Percentiles rank a stretch among this genome's conserved stretches.
Conservation (phyloP, 1,140 invertebrate species). For the Bombyx mandarina region DNA sequence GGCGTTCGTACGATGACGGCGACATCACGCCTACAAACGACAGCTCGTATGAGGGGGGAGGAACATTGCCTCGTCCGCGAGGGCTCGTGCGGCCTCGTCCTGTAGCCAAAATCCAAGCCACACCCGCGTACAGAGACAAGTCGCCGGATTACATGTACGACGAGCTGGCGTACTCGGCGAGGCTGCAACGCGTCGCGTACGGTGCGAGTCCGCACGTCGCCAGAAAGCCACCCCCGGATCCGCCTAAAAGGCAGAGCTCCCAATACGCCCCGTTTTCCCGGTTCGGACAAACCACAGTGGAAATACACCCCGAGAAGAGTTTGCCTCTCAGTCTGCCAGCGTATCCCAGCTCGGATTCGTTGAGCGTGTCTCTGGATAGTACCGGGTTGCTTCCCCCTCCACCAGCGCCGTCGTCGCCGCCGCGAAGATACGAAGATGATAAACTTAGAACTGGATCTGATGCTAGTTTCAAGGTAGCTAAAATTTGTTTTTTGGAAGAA, state of each 20-base stretch:
- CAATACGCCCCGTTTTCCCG: conserved; percentile 68
- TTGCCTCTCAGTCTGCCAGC: conserved; percentile 73
- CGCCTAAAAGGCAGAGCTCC: conserved; percentile 83
- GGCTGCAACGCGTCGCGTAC: conserved; percentile 59
- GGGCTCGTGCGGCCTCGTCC: conserved; percentile 85
- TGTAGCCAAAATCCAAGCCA: conserved; percentile 87
- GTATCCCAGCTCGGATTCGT: conserved; percentile 74
- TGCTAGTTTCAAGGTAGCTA: conserved; percentile 85
- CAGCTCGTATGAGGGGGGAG: conserved; percentile 80
- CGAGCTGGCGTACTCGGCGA: conserved; percentile 65
- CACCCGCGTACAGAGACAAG: conserved; percentile 69
- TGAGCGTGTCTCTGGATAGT: conserved; percentile 72
- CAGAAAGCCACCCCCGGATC: conserved; percentile 86
- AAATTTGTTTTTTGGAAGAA: conserved; percentile 1
- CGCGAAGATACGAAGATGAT: conserved; percentile 74
- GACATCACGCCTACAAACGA: conserved; percentile 92
- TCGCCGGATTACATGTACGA: conserved; percentile 70
- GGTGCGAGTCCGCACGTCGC: conserved; percentile 75
- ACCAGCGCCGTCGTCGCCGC: conserved; percentile 72
- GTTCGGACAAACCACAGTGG: conserved; percentile 74
- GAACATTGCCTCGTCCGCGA: conserved; percentile 87
- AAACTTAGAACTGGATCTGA: conserved; percentile 85
- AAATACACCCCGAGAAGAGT: conserved; percentile 75
- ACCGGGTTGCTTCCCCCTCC: conserved; percentile 71
- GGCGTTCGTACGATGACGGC: conserved; percentile 89